Evolutionary conservation across 2,797 vertebrate species (phyloP), one percentile per base, ranked within the genome.

Genomic region (Ispidina lecontei): DNA sequence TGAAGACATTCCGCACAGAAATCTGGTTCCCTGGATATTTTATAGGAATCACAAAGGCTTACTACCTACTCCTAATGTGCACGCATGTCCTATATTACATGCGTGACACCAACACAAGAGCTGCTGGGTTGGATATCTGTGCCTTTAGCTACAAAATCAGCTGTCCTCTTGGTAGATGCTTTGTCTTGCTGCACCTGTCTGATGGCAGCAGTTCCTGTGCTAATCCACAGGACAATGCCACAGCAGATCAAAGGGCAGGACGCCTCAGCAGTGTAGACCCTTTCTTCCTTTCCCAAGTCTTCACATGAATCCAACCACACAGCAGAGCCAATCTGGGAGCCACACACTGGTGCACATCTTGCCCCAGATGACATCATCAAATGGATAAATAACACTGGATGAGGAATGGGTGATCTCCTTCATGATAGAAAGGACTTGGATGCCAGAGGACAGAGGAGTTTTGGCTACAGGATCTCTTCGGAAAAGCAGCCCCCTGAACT

Each of bases 311-410:
- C 11, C 23, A 39, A 51, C 29, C 14, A 15, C 1, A 35, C 41
- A 73, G 6, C 56, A 67, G 28, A 76, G 10, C 13, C 33, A 67
- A 6, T 19, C 14, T 54, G n/a, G 2, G 12, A 83, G 54, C 8
- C 55, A 29, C 37, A 14, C 23, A 6, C 58, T 70, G 63, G 16
- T 46, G 18, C 41, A 65, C 31, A 37, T 13, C 33, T 73, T 52
- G 44, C 7, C 15, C 7, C 44, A 29, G 19, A 18, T 35, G 43
- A 37, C 23, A 16, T 39, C 29, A 33, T 23, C 59, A 71, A 73
- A 44, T 8, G 9, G 25, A 56, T 29, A 76, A 69, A 52, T 22
- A 7, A 4, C 0, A 0, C 29, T 15, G 73, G n/a, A 4, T 3
- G 4, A 78, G n/a, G 31, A 52, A 10, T 28, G 20, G n/a, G n/a